phyloP scores from a whole-genome alignment of 2,113 vertebrate species.

The Cygnus buccinator region DNA sequence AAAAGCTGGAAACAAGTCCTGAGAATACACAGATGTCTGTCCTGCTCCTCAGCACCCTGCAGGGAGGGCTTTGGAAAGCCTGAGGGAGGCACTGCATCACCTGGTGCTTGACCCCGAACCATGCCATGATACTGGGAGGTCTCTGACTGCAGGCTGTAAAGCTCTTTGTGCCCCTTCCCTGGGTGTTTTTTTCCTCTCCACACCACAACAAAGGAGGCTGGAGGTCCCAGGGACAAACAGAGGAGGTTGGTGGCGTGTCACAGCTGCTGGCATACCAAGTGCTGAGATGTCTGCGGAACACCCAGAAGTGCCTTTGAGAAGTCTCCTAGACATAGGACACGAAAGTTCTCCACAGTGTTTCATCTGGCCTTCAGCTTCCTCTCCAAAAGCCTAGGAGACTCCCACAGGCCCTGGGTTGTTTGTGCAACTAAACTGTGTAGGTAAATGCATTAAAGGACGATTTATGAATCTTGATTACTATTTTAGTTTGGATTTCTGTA shows the following conservation, averaged over 20 bases:
- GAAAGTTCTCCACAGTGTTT: background rate
- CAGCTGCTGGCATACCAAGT: too few species aligned
- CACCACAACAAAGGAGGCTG: background rate
- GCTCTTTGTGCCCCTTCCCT: background rate
- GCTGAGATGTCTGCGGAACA: too few species aligned
- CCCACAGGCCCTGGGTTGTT: background rate
- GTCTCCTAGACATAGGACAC: background rate
- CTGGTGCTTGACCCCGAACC: rapidly evolving
- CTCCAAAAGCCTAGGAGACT: background rate
- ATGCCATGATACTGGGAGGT: rapidly evolving
- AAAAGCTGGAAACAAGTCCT: background rate
- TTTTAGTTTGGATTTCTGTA: background rate
- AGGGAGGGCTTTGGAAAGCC: background rate
- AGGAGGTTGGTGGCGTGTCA: too few species aligned
- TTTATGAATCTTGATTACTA: background rate
- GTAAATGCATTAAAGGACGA: background rate
- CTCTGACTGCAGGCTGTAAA: background rate
- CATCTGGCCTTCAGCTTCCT: background rate
- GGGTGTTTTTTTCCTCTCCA: rapidly evolving
- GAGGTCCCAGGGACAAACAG: too few species aligned
- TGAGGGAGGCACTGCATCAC: rapidly evolving
- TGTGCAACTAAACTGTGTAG: background rate
- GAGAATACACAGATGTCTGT: background rate
- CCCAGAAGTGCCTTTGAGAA: background rate
- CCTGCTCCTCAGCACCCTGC: background rate